These are phyloP conservation scores for Drosophila atroscutellata DNA, from an alignment of 2,888 invertebrate genomes.

Conservation along the genomic window DNA sequence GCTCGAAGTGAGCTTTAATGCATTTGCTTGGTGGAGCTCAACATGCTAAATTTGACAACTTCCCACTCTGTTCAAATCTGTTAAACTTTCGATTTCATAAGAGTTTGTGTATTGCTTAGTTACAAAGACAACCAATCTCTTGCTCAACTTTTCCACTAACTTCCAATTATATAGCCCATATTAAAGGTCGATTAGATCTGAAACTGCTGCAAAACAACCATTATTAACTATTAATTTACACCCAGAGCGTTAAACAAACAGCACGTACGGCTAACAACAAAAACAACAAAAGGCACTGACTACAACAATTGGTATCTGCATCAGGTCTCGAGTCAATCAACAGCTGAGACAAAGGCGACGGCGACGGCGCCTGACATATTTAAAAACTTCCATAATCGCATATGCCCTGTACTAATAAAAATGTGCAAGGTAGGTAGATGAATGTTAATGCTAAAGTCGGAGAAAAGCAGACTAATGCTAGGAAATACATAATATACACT, in stretches of 20 bases:
- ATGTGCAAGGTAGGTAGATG: neutral
- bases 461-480: neutral
- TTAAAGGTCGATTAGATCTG: constrained; percentile 70
- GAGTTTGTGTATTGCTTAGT: constrained; percentile 44
- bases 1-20: neutral
- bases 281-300: constrained; percentile 32
- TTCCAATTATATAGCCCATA: constrained; percentile 52
- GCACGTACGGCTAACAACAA: constrained; percentile 60
- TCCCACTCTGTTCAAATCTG: neutral
- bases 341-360: constrained; percentile 55
- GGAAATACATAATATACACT: neutral
- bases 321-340: constrained; percentile 68
- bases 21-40: neutral
- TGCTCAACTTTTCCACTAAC: constrained; percentile 38
- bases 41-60: neutral
- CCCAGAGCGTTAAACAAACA: constrained; percentile 78
- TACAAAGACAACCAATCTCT: constrained; percentile 33
- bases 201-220: constrained; percentile 64
- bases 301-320: constrained; percentile 60
- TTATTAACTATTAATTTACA: constrained; percentile 83
- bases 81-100: neutral
- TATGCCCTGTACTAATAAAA: constrained; percentile 29
- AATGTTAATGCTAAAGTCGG: neutral
- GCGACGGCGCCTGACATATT: constrained; percentile 56
- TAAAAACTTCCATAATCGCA: constrained; percentile 57